Evolutionary conservation across 2,113 vertebrate genomes (phyloP).

Genomic region (Salvator merianae): DNA sequence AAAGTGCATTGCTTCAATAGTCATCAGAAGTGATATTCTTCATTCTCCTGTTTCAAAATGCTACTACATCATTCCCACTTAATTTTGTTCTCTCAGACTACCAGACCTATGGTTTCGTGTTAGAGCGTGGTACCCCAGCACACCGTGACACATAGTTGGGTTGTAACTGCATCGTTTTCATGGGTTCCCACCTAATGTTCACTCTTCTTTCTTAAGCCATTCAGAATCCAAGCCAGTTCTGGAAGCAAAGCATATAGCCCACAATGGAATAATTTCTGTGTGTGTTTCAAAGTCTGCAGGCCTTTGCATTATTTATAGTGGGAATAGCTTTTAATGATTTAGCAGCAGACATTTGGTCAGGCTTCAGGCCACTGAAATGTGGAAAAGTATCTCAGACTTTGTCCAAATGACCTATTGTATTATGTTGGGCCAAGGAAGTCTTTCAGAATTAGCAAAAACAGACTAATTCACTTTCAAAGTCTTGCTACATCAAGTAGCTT

Average conservation of each 20-base stretch:
- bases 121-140: background rate
- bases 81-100: background rate
- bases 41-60: background rate
- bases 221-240: background rate
- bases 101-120: background rate
- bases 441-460: slow-evolving; percentile 34
- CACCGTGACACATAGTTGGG: background rate
- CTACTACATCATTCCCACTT: background rate
- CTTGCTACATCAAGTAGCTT: slow-evolving; percentile 24
- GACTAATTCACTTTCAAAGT: slow-evolving; percentile 22
- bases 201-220: background rate
- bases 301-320: background rate
- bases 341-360: slow-evolving; percentile 21
- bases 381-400: slow-evolving; percentile 9
- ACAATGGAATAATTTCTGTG: accelerated
- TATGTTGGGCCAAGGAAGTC: slow-evolving; percentile 18
- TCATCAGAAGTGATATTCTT: background rate
- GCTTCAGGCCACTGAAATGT: background rate
- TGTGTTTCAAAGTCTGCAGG: background rate
- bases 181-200: background rate
- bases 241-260: slow-evolving; percentile 12
- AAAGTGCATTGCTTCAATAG: background rate
- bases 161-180: background rate
- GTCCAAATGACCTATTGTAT: background rate
- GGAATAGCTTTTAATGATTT: slow-evolving; percentile 16